Evolutionary conservation across 2,797 vertebrate species (phyloP).

Genomic region (Coreius guichenoti): DNA sequence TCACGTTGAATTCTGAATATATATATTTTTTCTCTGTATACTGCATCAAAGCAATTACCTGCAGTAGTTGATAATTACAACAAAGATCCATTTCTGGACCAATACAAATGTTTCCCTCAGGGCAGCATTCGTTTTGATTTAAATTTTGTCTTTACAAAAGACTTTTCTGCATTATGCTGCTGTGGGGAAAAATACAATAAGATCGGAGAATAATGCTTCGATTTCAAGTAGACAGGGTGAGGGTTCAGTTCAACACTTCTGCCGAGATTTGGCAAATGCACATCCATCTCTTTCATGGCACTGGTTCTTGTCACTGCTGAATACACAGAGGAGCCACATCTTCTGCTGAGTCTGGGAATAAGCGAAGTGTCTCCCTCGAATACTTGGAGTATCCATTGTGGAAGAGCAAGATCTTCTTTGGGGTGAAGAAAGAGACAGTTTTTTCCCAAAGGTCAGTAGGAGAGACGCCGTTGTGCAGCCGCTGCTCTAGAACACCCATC

Average conservation of each 20-base stretch:
- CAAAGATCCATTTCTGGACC: constrained; percentile 54
- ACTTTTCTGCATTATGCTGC: constrained; percentile 49
- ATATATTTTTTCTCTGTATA: constrained; percentile 41
- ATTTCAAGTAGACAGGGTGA: constrained; percentile 6
- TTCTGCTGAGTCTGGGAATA: constrained; percentile 70
- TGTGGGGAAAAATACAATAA: constrained; percentile 8
- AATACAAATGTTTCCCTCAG: constrained; percentile 50
- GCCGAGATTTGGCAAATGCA: background rate
- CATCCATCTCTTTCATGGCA: background rate
- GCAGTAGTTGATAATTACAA: constrained; percentile 61
- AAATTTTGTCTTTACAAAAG: constrained; percentile 60
- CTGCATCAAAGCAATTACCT: constrained; percentile 46
- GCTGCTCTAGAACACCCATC: constrained; percentile 64
- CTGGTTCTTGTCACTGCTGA: constrained; percentile 57
- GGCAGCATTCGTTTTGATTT: constrained; percentile 26
- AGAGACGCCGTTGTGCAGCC: constrained; percentile 65
- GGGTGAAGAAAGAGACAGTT: constrained; percentile 73
- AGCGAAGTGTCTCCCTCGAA: constrained; percentile 71
- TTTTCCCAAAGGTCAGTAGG: constrained; percentile 74
- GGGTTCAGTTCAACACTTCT: constrained; percentile 27
- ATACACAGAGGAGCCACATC: constrained; percentile 74
- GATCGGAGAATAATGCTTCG: background rate
- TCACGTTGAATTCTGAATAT: constrained; percentile 29
- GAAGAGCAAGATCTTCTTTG: constrained; percentile 72
- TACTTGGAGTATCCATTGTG: constrained; percentile 73